Evolutionary conservation across 92 coral and sea anemone species (phyloP).

Genomic region (Meandrina meandrites): DNA sequence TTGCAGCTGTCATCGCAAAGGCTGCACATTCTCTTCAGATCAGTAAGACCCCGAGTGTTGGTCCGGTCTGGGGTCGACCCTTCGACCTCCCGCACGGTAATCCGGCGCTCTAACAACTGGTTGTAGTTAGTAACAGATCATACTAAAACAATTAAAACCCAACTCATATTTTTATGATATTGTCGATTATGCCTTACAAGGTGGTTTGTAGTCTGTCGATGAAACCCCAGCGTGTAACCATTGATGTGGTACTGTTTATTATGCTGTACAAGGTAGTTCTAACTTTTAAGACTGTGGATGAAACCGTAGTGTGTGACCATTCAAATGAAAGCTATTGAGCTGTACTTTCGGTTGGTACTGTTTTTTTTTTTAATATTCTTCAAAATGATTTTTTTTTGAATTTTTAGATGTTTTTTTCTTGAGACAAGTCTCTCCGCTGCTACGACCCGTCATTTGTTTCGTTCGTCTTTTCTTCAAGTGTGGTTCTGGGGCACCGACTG

Average conservation of each 20-base stretch:
- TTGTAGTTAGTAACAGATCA: too few relatives aligned
- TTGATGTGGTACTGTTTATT: background rate
- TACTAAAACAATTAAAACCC: too few relatives aligned
- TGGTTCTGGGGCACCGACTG: conserved; percentile 35
- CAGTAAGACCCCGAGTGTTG: too few relatives aligned
- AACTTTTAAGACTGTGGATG: too few relatives aligned
- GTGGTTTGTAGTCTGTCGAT: background rate
- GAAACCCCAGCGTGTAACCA: background rate
- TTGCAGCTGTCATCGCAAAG: too few relatives aligned
- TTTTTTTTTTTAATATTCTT: background rate
- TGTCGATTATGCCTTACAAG: background rate
- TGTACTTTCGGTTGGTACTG: background rate
- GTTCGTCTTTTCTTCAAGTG: conserved; percentile 17
- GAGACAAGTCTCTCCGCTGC: background rate
- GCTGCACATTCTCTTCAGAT: too few relatives aligned
- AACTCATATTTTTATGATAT: background rate
- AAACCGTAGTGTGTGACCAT: background rate
- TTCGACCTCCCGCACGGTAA: too few relatives aligned
- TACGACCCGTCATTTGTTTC: conserved; percentile 8
- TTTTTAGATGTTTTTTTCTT: background rate
- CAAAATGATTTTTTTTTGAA: background rate
- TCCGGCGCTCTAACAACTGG: too few relatives aligned
- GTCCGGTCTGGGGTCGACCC: too few relatives aligned
- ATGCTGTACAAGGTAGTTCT: background rate
- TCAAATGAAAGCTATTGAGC: background rate